Evolutionary conservation across 2,888 invertebrate species (phyloP), one percentile per base, ranked within the genome.

Genomic region (Pardosa pseudoannulata): DNA sequence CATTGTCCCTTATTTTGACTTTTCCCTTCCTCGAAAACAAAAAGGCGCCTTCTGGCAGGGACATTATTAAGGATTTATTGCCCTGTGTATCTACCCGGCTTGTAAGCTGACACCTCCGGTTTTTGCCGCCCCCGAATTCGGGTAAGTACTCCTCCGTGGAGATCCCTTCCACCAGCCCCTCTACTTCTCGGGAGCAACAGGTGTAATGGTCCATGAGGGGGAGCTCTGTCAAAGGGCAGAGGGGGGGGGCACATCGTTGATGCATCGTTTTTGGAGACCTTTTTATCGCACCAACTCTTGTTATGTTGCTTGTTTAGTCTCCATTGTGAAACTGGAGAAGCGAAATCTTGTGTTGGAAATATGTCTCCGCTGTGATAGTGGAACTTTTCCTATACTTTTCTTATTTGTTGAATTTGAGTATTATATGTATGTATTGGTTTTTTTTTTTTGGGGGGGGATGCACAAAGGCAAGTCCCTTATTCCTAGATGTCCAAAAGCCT

Each of bases 151-250:
- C 39, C 11, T 62, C 28, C 19, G 2, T 19, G 23, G 7, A n/a
- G n/a, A n/a, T n/a, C n/a, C n/a, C n/a, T n/a, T n/a, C n/a, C n/a
- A n/a, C n/a, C n/a, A n/a, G n/a, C 23, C 23, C 23, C 3, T 5
- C 3, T 19, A 2, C 23, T 23, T 5, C 27, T 19, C 76, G 1
- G 7, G 46, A 27, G 74, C 81, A 74, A 68, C 74, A 74, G 74
- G 74, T 81, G 68, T 74, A 81, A 81, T 68, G 68, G 62, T 23
- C 73, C 62, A 16, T 80, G 41, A 13, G 32, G 19, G 64, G 64
- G 29, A 16, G 32, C n/a, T 31, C 31, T 16, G 16, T 67, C 19
- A 19, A 31, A 7, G 13, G 64, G 16, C 56, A n/a, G 16, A 65
- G 28, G 23, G 29, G n/a, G 23, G 29, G n/a, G 13, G 11, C 32